Conservation (phyloP, 2,888 invertebrate species). For the Phymatocera aterrima region DNA sequence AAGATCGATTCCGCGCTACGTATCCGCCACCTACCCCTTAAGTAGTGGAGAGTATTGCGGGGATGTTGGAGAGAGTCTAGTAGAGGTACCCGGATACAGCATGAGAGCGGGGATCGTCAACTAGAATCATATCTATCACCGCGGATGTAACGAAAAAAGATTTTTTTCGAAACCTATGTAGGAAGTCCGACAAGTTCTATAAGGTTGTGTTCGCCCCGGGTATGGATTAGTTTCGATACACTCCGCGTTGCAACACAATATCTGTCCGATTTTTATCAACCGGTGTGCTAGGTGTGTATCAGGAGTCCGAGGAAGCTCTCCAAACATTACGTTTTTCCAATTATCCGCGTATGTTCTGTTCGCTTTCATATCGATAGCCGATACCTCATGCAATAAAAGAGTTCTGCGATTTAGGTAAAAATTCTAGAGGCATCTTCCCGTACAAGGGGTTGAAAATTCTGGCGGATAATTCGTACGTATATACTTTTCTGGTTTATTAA, state of each 20-base stretch:
- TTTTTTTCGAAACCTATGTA: no score
- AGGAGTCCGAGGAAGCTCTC: not conserved
- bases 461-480: not conserved
- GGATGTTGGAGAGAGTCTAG: not conserved
- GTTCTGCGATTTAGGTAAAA: not conserved
- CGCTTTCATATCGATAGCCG: not conserved
- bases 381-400: not conserved
- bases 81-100: not conserved
- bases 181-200: no score
- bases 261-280: no score
- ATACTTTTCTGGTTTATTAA: not conserved
- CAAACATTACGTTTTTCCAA: constrained; percentile 3
- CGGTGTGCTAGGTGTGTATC: not conserved
- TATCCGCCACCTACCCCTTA: not conserved
- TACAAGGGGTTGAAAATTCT: not conserved
- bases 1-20: not conserved
- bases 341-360: not conserved
- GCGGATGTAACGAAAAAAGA: no score
- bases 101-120: no score
- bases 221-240: no score
- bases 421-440: no score
- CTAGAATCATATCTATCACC: no score
- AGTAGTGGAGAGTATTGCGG: not conserved
- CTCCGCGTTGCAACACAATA: no score
- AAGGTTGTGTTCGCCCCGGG: no score